Percentiles rank a stretch among this genome's conserved stretches.
These are phyloP conservation scores for Branchellion lobata DNA, from an alignment of 2,888 invertebrate genomes.

Conservation along the genomic window DNA sequence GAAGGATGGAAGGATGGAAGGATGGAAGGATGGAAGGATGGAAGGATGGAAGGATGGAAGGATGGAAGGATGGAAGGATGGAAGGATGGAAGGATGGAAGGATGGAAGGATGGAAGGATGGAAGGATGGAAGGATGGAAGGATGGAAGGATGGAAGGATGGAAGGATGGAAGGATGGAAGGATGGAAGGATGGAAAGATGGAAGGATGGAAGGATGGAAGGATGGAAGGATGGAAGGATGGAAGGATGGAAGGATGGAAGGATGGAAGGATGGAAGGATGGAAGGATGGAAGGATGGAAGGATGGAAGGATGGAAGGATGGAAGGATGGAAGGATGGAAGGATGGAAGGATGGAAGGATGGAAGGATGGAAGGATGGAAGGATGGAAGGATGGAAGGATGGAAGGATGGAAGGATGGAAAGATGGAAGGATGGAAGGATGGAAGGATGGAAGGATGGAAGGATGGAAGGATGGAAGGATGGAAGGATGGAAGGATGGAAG, in stretches of 20 bases:
- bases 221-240: slow-evolving; percentile 8
- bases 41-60: too few species aligned
- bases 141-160: slow-evolving; percentile 20
- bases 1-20: too few species aligned
- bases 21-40: too few species aligned
- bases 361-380: slow-evolving; percentile 9
- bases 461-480: slow-evolving; percentile 20
- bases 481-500: slow-evolving; percentile 17
- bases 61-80: too few species aligned
- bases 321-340: slow-evolving; percentile 17
- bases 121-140: too few species aligned
- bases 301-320: slow-evolving; percentile 13
- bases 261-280: neutral
- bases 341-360: slow-evolving; percentile 23
- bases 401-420: too few species aligned
- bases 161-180: slow-evolving; percentile 15
- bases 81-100: too few species aligned
- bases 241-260: slow-evolving; percentile 1
- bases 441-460: neutral
- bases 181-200: too few species aligned
- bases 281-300: neutral
- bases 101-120: too few species aligned
- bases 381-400: neutral
- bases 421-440: neutral
- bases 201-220: slow-evolving; percentile 2